A percentile compares a stretch with the other conserved stretches of the same genome.
Conservation (phyloP, 2,797 vertebrate species). For the Sebastes cheni region DNA sequence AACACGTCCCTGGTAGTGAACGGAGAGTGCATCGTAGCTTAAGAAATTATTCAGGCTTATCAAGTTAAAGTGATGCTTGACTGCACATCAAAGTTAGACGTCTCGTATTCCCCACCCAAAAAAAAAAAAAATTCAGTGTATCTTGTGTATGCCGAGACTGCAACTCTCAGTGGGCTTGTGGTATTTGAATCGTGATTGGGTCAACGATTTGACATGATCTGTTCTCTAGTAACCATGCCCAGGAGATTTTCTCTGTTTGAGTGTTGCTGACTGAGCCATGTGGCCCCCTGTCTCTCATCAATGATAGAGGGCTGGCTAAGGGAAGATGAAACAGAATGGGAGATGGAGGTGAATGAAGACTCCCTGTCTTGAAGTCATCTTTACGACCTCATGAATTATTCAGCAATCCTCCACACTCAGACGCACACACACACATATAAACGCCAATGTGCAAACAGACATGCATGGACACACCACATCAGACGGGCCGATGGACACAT, state of each 20-base stretch:
- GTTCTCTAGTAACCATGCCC: slow-evolving; percentile 67
- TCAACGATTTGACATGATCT: slow-evolving; percentile 74
- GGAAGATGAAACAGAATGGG: slow-evolving; percentile 75
- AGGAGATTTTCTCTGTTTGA: slow-evolving; percentile 69
- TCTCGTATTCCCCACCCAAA: slow-evolving; percentile 7
- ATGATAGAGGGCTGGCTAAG: slow-evolving; percentile 66
- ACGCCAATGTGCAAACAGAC: neutral
- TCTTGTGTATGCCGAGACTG: slow-evolving; percentile 11
- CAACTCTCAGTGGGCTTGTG: slow-evolving; percentile 46
- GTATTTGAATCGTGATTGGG: slow-evolving; percentile 73
- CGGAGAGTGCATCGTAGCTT: slow-evolving; percentile 2
- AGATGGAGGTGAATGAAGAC: slow-evolving; percentile 70
- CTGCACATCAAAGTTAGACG: slow-evolving; percentile 38
- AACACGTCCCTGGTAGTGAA: slow-evolving; percentile 16
- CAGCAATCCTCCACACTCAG: slow-evolving; percentile 22
- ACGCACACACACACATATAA: neutral
- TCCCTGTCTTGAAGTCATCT: slow-evolving; percentile 65
- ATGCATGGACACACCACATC: neutral
- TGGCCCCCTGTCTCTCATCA: slow-evolving; percentile 72
- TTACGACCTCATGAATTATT: slow-evolving; percentile 76
- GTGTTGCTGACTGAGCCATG: slow-evolving; percentile 64
- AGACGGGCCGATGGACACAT: slow-evolving; percentile 4
- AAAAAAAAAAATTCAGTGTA: neutral
- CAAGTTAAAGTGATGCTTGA: slow-evolving; percentile 34
- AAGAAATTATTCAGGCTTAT: slow-evolving; percentile 44